These are phyloP conservation scores for Egretta garzetta DNA, from an alignment of 2,113 vertebrate genomes.

Conservation along the genomic window DNA sequence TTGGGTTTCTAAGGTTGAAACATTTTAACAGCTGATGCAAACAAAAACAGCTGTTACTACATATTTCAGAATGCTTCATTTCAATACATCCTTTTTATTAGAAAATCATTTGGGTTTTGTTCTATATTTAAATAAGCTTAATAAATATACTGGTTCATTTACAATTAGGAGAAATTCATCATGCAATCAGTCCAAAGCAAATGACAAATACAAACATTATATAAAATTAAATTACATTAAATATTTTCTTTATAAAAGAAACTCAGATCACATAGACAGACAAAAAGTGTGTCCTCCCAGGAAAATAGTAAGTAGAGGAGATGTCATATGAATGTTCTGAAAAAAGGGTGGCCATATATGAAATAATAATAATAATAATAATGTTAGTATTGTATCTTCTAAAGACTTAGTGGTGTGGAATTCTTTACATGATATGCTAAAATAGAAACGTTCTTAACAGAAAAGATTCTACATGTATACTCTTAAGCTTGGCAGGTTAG, in stretches of 20 bases:
- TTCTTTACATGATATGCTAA: not conserved
- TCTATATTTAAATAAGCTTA: not conserved
- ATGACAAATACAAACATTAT: not conserved
- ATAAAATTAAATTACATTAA: not conserved
- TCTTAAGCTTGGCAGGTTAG: not conserved
- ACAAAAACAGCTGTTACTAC: not conserved
- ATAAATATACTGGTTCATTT: not conserved
- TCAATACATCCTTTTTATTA: not conserved
- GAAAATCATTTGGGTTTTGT: fast-evolving
- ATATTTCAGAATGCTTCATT: not conserved
- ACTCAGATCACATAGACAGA: not conserved
- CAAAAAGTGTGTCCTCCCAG: fast-evolving
- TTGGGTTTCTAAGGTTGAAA: not conserved
- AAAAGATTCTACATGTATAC: not conserved
- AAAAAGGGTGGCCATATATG: not conserved
- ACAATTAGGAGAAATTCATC: not conserved
- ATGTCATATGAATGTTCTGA: not conserved
- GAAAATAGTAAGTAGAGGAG: not conserved
- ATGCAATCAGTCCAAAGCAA: not conserved
- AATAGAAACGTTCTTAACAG: not conserved
- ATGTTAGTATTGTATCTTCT: not conserved
- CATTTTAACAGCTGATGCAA: not conserved
- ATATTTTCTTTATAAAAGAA: not conserved
- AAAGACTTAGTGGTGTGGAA: not conserved
- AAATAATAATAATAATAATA: not conserved